phyloP scores from a whole-genome alignment of 53 echinoderm and acorn worm species.

The Apostichopus leukothele region DNA sequence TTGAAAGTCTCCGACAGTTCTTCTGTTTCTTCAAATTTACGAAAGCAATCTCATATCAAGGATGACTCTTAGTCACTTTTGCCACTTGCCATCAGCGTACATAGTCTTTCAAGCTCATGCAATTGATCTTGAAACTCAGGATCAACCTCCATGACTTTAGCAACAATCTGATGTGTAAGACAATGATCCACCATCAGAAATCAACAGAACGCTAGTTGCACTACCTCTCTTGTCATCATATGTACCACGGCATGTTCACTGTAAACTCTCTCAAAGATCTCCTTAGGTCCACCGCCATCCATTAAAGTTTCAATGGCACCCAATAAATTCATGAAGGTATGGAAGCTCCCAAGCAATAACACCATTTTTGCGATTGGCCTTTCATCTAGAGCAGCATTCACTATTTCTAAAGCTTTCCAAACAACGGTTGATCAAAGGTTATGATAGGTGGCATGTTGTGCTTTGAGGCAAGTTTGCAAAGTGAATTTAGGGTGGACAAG shows the following conservation, averaged over 20 bases:
- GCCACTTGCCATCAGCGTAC: background rate
- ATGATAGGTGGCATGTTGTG: constrained; percentile 20
- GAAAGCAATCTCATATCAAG: background rate
- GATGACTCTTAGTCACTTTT: too few relatives aligned
- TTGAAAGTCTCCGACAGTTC: background rate
- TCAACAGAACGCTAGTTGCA: constrained; percentile 52
- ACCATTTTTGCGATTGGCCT: constrained; percentile 37
- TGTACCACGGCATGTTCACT: constrained; percentile 56
- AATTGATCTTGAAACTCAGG: constrained; percentile 25
- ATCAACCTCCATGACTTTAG: constrained; percentile 5
- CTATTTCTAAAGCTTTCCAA: constrained; percentile 27
- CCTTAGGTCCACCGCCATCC: constrained; percentile 40
- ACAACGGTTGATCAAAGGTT: constrained; percentile 47
- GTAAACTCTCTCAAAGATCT: constrained; percentile 37
- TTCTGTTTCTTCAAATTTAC: background rate
- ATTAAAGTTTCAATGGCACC: constrained; percentile 49
- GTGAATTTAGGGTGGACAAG: constrained; percentile 13
- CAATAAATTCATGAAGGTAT: constrained; percentile 50
- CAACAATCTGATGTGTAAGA: constrained; percentile 48
- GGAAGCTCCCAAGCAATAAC: constrained; percentile 46
- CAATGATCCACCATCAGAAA: constrained; percentile 53
- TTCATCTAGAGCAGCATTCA: background rate
- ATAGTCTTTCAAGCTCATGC: background rate
- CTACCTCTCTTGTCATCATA: constrained; percentile 52
- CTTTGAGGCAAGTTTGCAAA: constrained; percentile 9